Percentiles rank a stretch among this genome's conserved stretches.
Evolutionary conservation across 64 coral and sea anemone species (phyloP).

Genomic region (Montipora efflorescens): DNA sequence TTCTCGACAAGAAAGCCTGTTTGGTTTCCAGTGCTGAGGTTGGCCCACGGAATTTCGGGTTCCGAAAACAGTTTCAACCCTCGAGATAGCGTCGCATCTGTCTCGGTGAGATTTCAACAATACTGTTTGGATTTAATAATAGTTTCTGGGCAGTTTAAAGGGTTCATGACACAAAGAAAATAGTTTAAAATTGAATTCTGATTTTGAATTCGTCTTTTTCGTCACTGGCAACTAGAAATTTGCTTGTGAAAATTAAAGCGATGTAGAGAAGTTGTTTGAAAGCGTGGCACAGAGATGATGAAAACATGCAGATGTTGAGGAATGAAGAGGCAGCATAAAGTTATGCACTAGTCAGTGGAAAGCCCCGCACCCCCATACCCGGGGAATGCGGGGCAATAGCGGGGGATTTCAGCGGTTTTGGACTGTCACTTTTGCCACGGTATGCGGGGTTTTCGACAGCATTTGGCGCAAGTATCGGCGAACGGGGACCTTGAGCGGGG

Average conservation of each 20-base stretch:
- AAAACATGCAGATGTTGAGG: not conserved
- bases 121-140: not conserved
- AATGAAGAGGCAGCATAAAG: not conserved
- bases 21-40: constrained; percentile 95
- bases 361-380: too few relatives aligned
- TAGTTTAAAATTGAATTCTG: not conserved
- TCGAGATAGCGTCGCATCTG: constrained; percentile 88
- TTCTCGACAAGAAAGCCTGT: constrained; percentile 70
- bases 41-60: constrained; percentile 83
- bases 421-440: too few relatives aligned
- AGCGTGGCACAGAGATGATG: not conserved
- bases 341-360: too few relatives aligned
- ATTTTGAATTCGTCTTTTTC: not conserved
- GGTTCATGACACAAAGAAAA: not conserved
- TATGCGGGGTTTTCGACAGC: too few relatives aligned
- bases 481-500: too few relatives aligned
- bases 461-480: too few relatives aligned
- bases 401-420: too few relatives aligned
- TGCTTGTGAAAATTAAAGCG: too few relatives aligned
- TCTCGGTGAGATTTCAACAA: constrained; percentile 68
- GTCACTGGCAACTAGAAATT: too few relatives aligned
- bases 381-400: too few relatives aligned
- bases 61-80: constrained; percentile 60
- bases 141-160: not conserved
- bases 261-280: not conserved